Percentiles rank a stretch among this genome's conserved stretches.
Conservation (phyloP, 2,797 vertebrate genomes). For the Cossypha dichroa region DNA sequence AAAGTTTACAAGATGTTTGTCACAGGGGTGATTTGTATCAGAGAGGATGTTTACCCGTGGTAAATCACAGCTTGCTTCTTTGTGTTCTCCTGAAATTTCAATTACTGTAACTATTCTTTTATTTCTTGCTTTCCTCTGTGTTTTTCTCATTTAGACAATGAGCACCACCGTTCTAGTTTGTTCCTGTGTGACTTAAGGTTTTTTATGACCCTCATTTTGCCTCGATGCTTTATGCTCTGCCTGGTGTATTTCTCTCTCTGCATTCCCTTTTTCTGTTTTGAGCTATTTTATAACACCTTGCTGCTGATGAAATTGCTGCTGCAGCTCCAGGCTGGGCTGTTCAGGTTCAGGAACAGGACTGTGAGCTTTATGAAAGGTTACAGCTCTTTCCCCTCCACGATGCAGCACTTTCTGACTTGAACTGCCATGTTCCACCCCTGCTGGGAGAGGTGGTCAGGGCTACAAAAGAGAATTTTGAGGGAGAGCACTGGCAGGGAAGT, state of each 20-base stretch:
- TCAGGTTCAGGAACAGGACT: not conserved
- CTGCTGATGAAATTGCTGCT: not conserved
- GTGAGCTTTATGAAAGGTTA: not conserved
- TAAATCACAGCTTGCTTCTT: slow-evolving; percentile 44
- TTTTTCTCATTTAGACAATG: slow-evolving; percentile 42
- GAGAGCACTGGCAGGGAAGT: not conserved
- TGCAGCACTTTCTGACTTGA: not conserved
- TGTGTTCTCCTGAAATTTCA: slow-evolving; percentile 56
- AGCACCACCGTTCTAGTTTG: not conserved
- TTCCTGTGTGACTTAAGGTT: not conserved
- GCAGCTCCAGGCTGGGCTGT: not conserved
- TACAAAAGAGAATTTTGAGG: not conserved
- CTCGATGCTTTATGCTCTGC: not conserved
- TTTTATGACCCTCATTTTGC: not conserved
- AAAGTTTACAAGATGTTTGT: slow-evolving; percentile 23
- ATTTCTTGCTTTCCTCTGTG: not conserved
- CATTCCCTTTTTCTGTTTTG: not conserved
- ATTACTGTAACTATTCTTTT: slow-evolving; percentile 34
- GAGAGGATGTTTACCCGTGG: not conserved
- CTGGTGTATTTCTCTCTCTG: not conserved
- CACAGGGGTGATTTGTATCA: slow-evolving; percentile 40
- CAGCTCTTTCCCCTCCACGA: fast-evolving
- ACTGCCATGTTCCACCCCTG: fast-evolving
- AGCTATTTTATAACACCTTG: not conserved
- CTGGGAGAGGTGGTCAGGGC: not conserved